Percentiles rank a stretch among this genome's conserved stretches.
Conservation (phyloP, 2,888 invertebrate genomes). For the Agriopis aurantiaria region DNA sequence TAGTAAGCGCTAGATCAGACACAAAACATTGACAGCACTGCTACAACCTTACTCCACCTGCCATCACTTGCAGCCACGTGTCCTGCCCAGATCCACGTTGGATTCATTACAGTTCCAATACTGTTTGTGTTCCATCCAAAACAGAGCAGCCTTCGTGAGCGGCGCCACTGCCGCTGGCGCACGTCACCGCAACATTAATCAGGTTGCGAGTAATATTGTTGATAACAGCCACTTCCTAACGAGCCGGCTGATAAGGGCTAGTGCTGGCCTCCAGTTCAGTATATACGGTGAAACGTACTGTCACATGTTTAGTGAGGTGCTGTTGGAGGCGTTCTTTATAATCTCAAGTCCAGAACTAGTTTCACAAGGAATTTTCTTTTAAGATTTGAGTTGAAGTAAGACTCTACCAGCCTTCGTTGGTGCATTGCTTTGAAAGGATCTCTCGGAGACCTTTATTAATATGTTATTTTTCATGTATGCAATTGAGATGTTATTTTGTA, state of each 20-base stretch:
- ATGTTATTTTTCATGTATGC: background rate
- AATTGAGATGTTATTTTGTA: background rate
- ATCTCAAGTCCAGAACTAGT: no score
- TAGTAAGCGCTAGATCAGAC: no score
- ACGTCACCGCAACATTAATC: conserved; percentile 26
- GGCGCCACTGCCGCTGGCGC: conserved; percentile 6
- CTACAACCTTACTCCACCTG: no score
- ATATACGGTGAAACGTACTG: background rate
- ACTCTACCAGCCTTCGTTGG: no score
- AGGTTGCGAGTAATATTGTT: conserved; percentile 54
- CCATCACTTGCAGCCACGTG: no score
- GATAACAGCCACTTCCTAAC: conserved; percentile 59
- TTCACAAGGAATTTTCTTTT: no score
- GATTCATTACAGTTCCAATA: background rate
- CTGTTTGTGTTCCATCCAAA: conserved; percentile 1
- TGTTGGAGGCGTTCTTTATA: background rate
- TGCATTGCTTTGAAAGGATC: no score
- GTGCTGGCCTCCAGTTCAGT: conserved; percentile 40
- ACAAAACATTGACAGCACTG: no score
- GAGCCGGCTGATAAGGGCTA: conserved; percentile 53
- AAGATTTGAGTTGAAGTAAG: no score
- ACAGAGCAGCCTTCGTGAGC: background rate
- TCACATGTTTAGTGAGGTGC: background rate
- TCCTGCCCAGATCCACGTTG: no score
- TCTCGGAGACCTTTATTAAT: background rate